These are phyloP conservation scores for Ceratina japonica DNA, from an alignment of 1,140 invertebrate species.

Conservation along the genomic window DNA sequence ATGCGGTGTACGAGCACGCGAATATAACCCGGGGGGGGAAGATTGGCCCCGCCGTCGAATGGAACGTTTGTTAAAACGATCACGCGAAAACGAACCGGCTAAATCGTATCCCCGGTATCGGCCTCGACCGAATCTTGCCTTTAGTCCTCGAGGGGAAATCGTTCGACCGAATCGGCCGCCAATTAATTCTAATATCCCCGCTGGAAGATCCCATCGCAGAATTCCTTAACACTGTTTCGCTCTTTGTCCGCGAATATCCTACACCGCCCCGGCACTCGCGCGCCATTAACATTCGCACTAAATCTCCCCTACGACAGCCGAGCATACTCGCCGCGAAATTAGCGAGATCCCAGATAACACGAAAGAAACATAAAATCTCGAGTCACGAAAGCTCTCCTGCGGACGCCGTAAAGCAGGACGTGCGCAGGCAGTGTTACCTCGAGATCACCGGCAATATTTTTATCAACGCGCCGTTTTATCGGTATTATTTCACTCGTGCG, in stretches of 20 bases:
- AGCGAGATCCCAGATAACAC: conserved; percentile 1
- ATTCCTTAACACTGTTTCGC: too few relatives aligned
- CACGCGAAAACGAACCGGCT: conserved; percentile 34
- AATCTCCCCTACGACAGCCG: too few relatives aligned
- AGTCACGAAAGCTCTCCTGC: not conserved
- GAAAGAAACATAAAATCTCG: conserved; percentile 8
- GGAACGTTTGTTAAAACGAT: conserved; percentile 35
- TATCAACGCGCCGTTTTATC: too few relatives aligned
- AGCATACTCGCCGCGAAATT: not conserved
- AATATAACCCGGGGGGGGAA: conserved; percentile 20
- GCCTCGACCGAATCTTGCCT: not conserved
- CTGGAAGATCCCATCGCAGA: too few relatives aligned
- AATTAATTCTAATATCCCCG: too few relatives aligned
- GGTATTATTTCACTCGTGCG: too few relatives aligned
- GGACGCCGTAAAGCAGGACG: not conserved
- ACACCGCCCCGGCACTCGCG: too few relatives aligned
- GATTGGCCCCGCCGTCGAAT: conserved; percentile 32
- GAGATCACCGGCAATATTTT: too few relatives aligned
- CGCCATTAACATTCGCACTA: too few relatives aligned
- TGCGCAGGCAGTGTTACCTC: too few relatives aligned
- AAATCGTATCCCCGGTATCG: not conserved
- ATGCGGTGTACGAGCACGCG: conserved; percentile 37
- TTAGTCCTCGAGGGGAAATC: not conserved
- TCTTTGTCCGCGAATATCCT: too few relatives aligned
- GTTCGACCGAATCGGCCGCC: too few relatives aligned